A percentile compares a stretch with the other conserved stretches of the same genome.
phyloP scores from a whole-genome alignment of 23 tunicate genomes.

The Trididemnum miniatum region DNA sequence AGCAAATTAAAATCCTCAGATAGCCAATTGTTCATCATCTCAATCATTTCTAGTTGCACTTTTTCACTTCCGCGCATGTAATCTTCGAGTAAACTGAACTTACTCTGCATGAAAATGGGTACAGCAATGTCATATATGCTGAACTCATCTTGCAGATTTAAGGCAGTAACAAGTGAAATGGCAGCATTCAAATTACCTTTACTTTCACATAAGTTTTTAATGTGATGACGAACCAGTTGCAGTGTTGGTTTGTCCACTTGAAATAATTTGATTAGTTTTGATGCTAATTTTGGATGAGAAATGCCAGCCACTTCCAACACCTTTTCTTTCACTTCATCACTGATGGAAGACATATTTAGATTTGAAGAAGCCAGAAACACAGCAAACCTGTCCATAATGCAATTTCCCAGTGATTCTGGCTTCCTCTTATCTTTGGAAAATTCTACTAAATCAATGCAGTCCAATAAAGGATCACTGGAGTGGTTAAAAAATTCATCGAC shows the following conservation, averaged over 20 bases:
- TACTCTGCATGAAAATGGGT: conserved; percentile 68
- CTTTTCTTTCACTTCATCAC: conserved; percentile 24
- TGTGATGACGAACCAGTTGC: conserved; percentile 22
- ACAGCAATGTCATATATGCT: conserved; percentile 59
- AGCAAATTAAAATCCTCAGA: conserved; percentile 48
- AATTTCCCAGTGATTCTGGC: conserved; percentile 40
- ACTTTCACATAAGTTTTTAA: neutral
- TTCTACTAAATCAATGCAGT: conserved; percentile 28
- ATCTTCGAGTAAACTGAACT: conserved; percentile 49
- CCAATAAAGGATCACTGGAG: neutral
- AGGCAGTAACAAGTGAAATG: conserved; percentile 30
- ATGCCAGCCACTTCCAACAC: conserved; percentile 33
- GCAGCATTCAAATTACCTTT: conserved; percentile 58
- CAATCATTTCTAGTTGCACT: conserved; percentile 42
- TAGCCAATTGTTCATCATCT: conserved; percentile 53
- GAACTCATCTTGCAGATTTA: conserved; percentile 60
- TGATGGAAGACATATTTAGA: neutral
- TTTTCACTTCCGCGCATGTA: conserved; percentile 44
- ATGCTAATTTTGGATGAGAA: conserved; percentile 34
- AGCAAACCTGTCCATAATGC: conserved; percentile 9
- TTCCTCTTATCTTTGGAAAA: conserved; percentile 32
- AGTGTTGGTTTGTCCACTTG: conserved; percentile 40
- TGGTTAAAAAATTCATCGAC: neutral
- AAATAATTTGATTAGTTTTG: conserved; percentile 31
- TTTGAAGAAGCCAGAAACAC: neutral